Conservation (phyloP, 2,888 invertebrate genomes). For the Cheilosia soror region DNA sequence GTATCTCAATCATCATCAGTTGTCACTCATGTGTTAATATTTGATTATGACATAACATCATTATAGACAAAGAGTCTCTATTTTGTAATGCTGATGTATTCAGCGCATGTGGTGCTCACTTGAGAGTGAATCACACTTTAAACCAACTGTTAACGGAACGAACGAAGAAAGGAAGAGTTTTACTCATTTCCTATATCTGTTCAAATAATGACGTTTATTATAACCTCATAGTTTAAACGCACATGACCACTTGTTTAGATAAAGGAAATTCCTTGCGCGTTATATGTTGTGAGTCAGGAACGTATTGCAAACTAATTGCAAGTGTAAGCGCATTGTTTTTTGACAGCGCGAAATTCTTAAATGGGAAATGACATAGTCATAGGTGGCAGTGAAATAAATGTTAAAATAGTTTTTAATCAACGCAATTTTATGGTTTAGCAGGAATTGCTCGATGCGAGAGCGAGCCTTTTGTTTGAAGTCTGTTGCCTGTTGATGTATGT, state of each 20-base stretch:
- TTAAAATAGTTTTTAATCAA: slow-evolving; percentile 2
- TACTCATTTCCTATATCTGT: not conserved
- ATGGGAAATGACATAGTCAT: slow-evolving; percentile 18
- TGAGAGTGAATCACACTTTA: slow-evolving; percentile 19
- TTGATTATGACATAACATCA: slow-evolving; percentile 18
- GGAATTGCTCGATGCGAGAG: not conserved
- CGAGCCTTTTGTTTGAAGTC: not conserved
- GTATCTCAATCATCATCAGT: slow-evolving; percentile 17
- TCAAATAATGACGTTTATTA: not conserved
- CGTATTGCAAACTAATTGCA: not conserved
- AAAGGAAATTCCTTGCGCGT: slow-evolving; percentile 9
- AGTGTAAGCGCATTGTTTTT: not conserved
- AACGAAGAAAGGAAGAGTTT: slow-evolving; percentile 7
- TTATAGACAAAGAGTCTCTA: slow-evolving; percentile 9
- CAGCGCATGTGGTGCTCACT: not conserved
- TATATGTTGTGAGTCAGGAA: not conserved
- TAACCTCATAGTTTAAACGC: slow-evolving; percentile 7
- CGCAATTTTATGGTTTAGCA: slow-evolving; percentile 1
- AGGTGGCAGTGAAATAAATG: slow-evolving; percentile 16
- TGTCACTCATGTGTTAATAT: slow-evolving; percentile 15
- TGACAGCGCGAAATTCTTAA: slow-evolving; percentile 1
- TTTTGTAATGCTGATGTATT: not conserved
- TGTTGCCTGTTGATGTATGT: not conserved
- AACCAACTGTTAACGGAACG: not conserved
- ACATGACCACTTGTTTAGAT: slow-evolving; percentile 8